A percentile compares a stretch with the other conserved stretches of the same genome.
Evolutionary conservation across 2,797 vertebrate genomes (phyloP).

Genomic region (Acrossocheilus wenchowensis): DNA sequence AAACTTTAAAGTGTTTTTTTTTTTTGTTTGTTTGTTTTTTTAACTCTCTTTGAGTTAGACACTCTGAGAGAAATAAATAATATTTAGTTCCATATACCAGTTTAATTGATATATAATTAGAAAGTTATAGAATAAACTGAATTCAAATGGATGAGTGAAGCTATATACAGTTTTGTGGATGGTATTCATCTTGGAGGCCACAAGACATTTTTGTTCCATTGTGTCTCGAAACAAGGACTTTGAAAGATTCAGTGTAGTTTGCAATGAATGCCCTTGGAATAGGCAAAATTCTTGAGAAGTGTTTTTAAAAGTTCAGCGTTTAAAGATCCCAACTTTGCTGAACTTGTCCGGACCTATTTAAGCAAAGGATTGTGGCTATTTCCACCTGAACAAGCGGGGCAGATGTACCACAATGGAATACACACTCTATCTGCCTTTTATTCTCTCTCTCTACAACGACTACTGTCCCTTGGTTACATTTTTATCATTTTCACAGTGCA

Average conservation of each 20-base stretch:
- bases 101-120: not conserved
- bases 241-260: constrained; percentile 22
- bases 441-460: not conserved
- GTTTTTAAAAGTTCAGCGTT: not conserved
- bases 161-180: not conserved
- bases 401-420: constrained; percentile 16
- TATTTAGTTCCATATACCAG: not conserved
- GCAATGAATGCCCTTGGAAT: not conserved
- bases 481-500: constrained; percentile 27
- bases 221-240: not conserved
- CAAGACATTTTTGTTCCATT: constrained; percentile 22
- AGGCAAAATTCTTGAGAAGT: not conserved
- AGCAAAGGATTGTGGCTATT: not conserved
- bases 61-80: not conserved
- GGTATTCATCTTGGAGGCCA: not conserved
- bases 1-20: too few species aligned
- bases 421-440: not conserved
- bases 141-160: not conserved
- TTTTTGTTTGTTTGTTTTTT: not conserved
- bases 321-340: not conserved
- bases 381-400: constrained; percentile 13
- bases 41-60: not conserved
- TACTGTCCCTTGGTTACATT: constrained; percentile 11
- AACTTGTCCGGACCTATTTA: not conserved
- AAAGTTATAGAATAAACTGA: not conserved